phyloP scores from a whole-genome alignment of 1,140 invertebrate genomes.

The Aricia agestis region DNA sequence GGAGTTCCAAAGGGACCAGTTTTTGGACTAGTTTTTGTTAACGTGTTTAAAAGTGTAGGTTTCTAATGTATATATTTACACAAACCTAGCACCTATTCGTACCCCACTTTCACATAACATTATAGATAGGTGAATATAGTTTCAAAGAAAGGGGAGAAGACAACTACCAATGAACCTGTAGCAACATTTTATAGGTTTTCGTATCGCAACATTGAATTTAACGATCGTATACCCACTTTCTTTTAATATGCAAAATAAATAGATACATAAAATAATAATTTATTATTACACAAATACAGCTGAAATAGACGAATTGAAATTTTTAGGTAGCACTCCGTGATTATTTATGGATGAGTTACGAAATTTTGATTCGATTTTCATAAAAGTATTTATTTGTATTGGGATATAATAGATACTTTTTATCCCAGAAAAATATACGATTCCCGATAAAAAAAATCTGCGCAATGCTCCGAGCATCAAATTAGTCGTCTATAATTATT shows the following conservation, averaged over 20 bases:
- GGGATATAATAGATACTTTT: background rate
- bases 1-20: no score
- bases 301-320: background rate
- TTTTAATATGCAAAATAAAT: background rate
- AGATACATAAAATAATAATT: slow-evolving; percentile 1
- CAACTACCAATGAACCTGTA: background rate
- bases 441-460: no score
- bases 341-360: background rate
- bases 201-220: background rate
- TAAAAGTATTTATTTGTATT: background rate
- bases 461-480: no score
- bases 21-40: background rate
- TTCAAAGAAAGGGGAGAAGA: background rate
- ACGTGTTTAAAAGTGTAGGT: background rate
- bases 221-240: background rate
- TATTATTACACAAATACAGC: background rate
- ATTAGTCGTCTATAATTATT: no score
- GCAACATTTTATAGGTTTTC: background rate
- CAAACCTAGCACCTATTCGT: background rate
- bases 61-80: background rate
- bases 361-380: background rate
- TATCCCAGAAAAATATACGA: no score
- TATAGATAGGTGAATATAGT: background rate
- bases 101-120: background rate
- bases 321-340: background rate